Conservation (phyloP, 2,113 vertebrate species). For the Echinops telfairi region DNA sequence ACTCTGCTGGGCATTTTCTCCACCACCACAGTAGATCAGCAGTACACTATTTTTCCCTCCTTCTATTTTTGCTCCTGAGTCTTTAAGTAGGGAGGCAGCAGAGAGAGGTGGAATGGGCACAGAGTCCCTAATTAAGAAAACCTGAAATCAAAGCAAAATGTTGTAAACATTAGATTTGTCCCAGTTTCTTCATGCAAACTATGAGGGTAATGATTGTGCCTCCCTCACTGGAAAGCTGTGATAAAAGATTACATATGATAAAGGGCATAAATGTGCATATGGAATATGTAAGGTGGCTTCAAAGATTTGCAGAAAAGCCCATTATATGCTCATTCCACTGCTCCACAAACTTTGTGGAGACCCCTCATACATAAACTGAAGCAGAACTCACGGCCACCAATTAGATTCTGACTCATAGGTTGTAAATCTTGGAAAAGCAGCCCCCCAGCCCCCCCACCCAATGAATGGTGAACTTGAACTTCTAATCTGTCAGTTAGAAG, state of each 20-base stretch:
- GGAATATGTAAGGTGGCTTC: background rate
- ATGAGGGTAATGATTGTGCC: background rate
- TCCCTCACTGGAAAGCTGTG: background rate
- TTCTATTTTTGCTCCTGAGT: background rate
- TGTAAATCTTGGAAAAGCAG: too few relatives aligned
- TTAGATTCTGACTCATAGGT: too few relatives aligned
- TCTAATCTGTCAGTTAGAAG: background rate
- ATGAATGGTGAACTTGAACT: too few relatives aligned
- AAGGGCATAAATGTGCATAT: background rate
- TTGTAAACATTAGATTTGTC: background rate
- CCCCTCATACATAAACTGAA: too few relatives aligned
- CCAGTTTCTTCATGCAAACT: slow-evolving; percentile 33
- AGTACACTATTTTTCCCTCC: background rate
- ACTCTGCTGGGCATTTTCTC: background rate
- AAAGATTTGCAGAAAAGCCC: background rate
- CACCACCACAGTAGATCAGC: background rate
- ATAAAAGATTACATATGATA: slow-evolving; percentile 38
- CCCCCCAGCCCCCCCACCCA: too few relatives aligned
- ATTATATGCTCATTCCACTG: background rate
- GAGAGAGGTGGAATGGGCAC: too few relatives aligned
- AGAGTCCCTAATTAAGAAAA: background rate
- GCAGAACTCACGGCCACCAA: too few relatives aligned
- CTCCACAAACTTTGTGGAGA: background rate
- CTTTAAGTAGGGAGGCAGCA: accelerated
- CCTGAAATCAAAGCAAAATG: background rate